Evolutionary conservation across 2,797 vertebrate species (phyloP).

Genomic region (Xenopus petersii): DNA sequence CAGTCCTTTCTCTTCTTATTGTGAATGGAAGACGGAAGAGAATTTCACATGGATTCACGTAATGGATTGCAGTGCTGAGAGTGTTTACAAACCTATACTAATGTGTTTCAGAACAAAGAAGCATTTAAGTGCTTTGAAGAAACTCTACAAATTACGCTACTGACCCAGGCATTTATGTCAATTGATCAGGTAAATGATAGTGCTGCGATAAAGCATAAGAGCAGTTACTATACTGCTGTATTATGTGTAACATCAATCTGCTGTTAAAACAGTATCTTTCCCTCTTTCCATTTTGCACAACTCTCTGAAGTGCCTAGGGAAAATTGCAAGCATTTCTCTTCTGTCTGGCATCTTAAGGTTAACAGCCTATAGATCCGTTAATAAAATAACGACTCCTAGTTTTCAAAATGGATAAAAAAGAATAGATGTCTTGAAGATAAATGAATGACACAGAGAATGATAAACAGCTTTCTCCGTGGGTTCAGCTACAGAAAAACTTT

Average conservation of each 20-base stretch:
- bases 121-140: no score
- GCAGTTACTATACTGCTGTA: background rate
- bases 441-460: background rate
- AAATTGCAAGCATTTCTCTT: no score
- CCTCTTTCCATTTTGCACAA: no score
- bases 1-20: background rate
- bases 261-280: background rate
- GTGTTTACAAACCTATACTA: background rate
- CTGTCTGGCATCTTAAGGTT: no score
- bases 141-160: background rate
- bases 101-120: no score
- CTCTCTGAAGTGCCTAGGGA: no score
- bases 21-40: background rate
- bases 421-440: conserved; percentile 5
- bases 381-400: no score
- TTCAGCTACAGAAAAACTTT: background rate
- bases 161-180: background rate
- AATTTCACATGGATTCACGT: background rate
- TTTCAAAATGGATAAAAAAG: background rate
- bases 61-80: background rate
- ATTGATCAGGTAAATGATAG: conserved; percentile 8
- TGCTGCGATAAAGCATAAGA: background rate
- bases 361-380: no score
- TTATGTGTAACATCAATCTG: conserved; percentile 8
- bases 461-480: background rate